Percentiles rank a stretch among this genome's conserved stretches.
Conservation (phyloP, 2,113 vertebrate genomes). For the Clinocottus analis region DNA sequence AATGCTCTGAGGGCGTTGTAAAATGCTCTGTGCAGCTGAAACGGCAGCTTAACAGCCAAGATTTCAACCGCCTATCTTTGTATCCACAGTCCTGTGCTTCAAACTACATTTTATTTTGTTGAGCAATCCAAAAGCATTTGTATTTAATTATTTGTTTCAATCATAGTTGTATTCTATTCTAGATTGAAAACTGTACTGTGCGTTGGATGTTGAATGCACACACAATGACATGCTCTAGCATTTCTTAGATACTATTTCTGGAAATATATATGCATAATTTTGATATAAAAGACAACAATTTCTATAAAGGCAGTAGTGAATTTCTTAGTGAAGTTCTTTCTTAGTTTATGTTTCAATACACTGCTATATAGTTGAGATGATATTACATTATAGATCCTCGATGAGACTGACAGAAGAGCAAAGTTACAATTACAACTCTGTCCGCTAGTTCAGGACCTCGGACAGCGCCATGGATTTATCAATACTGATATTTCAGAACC, state of each 20-base stretch:
- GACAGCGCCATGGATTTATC: background rate
- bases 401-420: background rate
- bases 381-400: background rate
- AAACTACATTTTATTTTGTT: slow-evolving; percentile 3
- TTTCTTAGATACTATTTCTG: background rate
- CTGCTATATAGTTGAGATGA: background rate
- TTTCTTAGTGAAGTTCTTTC: too few relatives aligned
- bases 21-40: background rate
- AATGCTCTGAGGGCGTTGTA: background rate
- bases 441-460: background rate
- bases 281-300: background rate
- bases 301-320: background rate
- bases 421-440: background rate
- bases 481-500: background rate
- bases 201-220: slow-evolving; percentile 10
- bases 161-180: background rate
- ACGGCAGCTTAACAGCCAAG: background rate
- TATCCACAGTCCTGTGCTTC: background rate
- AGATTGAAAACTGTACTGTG: background rate
- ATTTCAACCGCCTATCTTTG: background rate
- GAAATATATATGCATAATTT: background rate
- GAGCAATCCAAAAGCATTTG: background rate
- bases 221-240: background rate
- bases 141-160: slow-evolving; percentile 18
- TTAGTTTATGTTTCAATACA: background rate